Evolutionary conservation across 2,797 vertebrate genomes (phyloP).

Genomic region (Hemitrygon akajei): DNA sequence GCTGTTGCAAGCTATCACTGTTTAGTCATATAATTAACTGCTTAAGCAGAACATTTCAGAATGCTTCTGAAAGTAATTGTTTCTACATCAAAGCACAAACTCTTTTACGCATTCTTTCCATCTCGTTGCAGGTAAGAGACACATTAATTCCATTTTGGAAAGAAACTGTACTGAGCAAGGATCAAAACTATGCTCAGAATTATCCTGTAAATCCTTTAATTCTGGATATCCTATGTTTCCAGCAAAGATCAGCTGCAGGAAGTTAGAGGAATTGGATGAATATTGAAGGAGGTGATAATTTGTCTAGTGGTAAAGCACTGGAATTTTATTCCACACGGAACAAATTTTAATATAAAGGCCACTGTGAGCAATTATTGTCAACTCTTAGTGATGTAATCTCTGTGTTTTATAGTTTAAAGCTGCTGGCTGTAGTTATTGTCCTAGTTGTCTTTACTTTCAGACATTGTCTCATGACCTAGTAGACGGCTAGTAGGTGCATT

Average conservation of each 20-base stretch:
- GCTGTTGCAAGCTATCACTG: background rate
- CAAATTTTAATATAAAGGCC: background rate
- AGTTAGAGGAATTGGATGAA: background rate
- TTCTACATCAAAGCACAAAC: background rate
- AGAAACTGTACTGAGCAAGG: background rate
- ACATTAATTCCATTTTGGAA: background rate
- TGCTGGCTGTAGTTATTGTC: background rate
- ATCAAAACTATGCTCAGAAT: background rate
- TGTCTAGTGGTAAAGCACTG: background rate
- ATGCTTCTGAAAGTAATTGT: background rate
- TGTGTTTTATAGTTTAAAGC: background rate
- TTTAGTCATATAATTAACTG: background rate
- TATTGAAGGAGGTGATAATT: background rate
- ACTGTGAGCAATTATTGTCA: background rate
- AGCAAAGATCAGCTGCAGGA: background rate
- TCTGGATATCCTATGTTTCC: background rate
- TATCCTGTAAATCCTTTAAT: background rate
- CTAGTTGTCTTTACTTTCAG: background rate
- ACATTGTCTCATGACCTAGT: background rate
- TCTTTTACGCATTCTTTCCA: background rate
- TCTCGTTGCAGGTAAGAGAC: background rate
- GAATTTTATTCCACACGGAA: no score
- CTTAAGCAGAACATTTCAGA: background rate
- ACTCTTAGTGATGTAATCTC: background rate
- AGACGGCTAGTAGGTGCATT: background rate